Conservation (phyloP, 2,113 vertebrate species). For the Thalassarche chlororhynchos region DNA sequence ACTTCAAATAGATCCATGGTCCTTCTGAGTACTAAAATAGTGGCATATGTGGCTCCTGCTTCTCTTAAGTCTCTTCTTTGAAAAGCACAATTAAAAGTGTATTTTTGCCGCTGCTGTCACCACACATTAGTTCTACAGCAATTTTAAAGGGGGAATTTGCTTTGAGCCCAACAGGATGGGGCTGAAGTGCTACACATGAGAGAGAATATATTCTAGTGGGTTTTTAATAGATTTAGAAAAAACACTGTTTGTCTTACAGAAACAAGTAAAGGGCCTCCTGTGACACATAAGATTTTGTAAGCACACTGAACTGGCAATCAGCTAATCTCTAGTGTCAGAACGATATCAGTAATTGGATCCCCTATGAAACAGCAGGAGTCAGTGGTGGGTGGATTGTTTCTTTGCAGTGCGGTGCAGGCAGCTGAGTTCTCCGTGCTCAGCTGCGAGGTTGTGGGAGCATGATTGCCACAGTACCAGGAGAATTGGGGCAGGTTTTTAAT, state of each 20-base stretch:
- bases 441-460: conserved; percentile 40
- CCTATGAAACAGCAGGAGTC: conserved; percentile 64
- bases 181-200: conserved; percentile 3
- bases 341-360: conserved; percentile 64
- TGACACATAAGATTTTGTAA: conserved; percentile 68
- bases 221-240: conserved; percentile 54
- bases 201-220: conserved; percentile 19
- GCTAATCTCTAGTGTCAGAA: conserved; percentile 66
- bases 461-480: conserved; percentile 53
- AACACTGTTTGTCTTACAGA: conserved; percentile 60
- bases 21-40: background rate
- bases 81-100: background rate
- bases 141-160: conserved; percentile 10
- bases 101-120: background rate
- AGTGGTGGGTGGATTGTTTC: conserved; percentile 53
- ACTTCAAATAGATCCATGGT: background rate
- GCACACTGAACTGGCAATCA: conserved; percentile 66
- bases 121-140: background rate
- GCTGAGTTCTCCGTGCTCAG: conserved; percentile 52
- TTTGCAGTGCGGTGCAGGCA: conserved; percentile 3
- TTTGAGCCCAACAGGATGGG: background rate
- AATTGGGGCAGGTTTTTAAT: conserved; percentile 69
- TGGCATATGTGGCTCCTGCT: background rate
- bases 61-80: background rate
- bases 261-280: conserved; percentile 67